Base-by-base conservation (phyloP, 2,113 vertebrate species). In the Oostethus manadensis region DNA sequence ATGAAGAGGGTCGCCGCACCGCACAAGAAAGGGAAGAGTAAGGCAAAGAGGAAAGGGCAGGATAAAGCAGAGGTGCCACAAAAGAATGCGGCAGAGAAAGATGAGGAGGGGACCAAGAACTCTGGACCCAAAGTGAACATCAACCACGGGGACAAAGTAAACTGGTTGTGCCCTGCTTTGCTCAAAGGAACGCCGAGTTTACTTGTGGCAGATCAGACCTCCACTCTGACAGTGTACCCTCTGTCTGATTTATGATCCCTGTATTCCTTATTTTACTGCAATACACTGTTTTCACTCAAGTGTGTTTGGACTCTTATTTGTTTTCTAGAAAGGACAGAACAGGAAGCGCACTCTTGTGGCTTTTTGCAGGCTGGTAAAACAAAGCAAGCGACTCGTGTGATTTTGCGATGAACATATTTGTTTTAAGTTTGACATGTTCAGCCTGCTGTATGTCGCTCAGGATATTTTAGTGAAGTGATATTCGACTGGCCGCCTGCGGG, bases 201-300 rank as follows among this genome's bases (percentile, higher is more conserved):
- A 60, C 69, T 99, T 6, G 93, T 98, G n/a, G 93, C 93, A 56
- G 96, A 99, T 84, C 95, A 94, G 73, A 93, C 88, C 58, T 88
- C 75, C 58, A 87, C 60, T 58, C 58, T 96, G 51, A 91, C 92
- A 0, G 65, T 92, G 2, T 98, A 99, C 75, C 79, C 87, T 0
- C 70, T 98, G 71, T 64, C 71, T 50, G 65, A 56, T 8, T 45
- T 81, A 6, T 88, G 65, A 20, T 17, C 11, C 9, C 29, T 38
- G 4, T 6, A 20, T 6, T 20, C 17, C 10, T 9, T 8, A 20
- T 22, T 21, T 21, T 3, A 47, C 45, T 47, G 26, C 51, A n/a
- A 29, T 29, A 18, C 14, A 33, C 10, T 15, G 6, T 56, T 64
- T 48, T 47, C 13, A 43, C 18, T 51, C 56, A 16, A 16, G 44